These are phyloP conservation scores for Limanda limanda DNA, from an alignment of 2,113 vertebrate species.

Conservation along the genomic window DNA sequence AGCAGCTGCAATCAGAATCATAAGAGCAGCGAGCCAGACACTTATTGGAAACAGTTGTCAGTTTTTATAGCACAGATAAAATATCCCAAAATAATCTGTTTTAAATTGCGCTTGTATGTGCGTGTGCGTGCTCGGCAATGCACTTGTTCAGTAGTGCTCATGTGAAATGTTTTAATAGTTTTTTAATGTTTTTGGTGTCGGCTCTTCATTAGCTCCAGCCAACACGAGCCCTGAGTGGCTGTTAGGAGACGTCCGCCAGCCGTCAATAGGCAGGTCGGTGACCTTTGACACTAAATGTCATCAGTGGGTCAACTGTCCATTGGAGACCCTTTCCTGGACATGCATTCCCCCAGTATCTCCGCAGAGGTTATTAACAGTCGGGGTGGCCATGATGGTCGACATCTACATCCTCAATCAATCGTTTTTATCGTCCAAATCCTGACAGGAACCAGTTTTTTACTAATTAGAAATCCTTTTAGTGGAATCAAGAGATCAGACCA, in stretches of 20 bases:
- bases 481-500: background rate
- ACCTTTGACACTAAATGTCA: conserved; percentile 55
- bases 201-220: conserved; percentile 22
- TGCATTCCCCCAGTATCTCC: conserved; percentile 43
- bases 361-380: conserved; percentile 44
- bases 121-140: no score
- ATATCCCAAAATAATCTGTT: conserved; percentile 1
- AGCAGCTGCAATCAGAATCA: conserved; percentile 1
- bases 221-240: conserved; percentile 18
- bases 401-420: conserved; percentile 7
- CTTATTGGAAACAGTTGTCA: background rate
- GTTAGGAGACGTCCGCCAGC: conserved; percentile 25
- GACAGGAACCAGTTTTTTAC: background rate
- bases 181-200: background rate
- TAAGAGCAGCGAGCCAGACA: background rate
- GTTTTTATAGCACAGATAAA: background rate
- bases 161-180: background rate
- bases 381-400: background rate
- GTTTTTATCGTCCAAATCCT: background rate
- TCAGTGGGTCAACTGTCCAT: conserved; percentile 34
- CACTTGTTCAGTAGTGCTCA: background rate
- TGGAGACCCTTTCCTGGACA: conserved; percentile 15
- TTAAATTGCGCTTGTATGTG: background rate
- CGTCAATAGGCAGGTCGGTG: conserved; percentile 33
- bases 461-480: background rate